A percentile compares a stretch with the other conserved stretches of the same genome.
Evolutionary conservation across 2,113 vertebrate genomes (phyloP).

Genomic region (Hemichromis elongatus): DNA sequence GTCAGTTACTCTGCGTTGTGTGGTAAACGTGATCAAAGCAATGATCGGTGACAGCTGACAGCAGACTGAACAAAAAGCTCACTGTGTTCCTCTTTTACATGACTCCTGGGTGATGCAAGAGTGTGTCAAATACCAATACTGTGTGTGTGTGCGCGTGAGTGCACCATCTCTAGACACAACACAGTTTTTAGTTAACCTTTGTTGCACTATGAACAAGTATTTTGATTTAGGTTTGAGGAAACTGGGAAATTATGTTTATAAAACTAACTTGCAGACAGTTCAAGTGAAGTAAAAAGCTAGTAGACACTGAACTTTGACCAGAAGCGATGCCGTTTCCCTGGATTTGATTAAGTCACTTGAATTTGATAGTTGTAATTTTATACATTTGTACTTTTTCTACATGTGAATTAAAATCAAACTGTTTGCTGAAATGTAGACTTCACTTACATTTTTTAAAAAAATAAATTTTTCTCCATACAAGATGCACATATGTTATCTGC

Average conservation of each 20-base stretch:
- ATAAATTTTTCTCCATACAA: not conserved
- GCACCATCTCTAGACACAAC: not conserved
- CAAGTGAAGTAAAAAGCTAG: not conserved
- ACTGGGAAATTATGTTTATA: not conserved
- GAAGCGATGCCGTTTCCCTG: not conserved
- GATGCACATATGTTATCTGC: not conserved
- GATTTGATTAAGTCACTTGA: not conserved
- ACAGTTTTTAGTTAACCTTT: not conserved
- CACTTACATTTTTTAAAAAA: not conserved
- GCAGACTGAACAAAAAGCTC: not conserved
- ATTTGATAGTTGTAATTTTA: not conserved
- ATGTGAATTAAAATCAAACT: not conserved
- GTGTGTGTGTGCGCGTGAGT: not conserved
- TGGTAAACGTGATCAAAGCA: not conserved
- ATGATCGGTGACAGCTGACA: not conserved
- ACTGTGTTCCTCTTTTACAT: slow-evolving; percentile 1
- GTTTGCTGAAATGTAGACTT: not conserved
- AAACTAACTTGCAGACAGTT: not conserved
- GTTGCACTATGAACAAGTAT: not conserved
- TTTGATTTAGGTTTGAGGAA: not conserved
- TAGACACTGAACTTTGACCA: not conserved
- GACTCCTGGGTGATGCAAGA: not conserved
- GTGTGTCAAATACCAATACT: not conserved
- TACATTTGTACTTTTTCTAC: not conserved
- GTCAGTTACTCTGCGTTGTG: no score